phyloP scores from a whole-genome alignment of 2,797 vertebrate genomes.

The Hypotaenidia philippensis region DNA sequence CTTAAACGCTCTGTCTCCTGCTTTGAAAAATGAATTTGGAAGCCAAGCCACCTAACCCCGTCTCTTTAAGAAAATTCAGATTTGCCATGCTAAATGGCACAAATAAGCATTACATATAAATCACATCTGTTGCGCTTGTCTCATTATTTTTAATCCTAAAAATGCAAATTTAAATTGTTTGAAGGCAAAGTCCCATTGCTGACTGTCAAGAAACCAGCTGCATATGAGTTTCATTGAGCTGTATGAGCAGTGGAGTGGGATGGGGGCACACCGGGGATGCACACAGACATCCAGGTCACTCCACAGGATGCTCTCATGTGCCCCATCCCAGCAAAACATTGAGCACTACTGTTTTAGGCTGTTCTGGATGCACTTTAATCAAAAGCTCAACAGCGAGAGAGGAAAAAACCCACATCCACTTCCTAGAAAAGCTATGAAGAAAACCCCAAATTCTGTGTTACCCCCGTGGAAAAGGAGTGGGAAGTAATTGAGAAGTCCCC shows the following conservation, averaged over 20 bases:
- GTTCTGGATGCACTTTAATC: background rate
- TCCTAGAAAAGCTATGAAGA: background rate
- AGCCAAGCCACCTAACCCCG: background rate
- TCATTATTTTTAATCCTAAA: background rate
- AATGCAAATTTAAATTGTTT: background rate
- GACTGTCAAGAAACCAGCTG: background rate
- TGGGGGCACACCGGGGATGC: background rate
- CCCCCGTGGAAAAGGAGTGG: background rate
- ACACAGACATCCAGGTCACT: accelerated
- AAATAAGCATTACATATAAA: background rate
- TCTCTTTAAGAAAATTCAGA: background rate
- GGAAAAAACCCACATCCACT: background rate
- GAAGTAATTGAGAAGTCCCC: background rate
- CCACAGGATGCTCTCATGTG: background rate
- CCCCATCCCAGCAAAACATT: background rate
- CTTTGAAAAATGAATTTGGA: background rate
- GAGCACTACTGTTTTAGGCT: background rate
- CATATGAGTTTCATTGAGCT: background rate
- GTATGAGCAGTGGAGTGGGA: background rate
- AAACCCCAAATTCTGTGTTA: background rate
- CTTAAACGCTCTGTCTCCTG: background rate
- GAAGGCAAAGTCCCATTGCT: background rate
- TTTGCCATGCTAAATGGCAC: background rate
- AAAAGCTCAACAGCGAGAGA: background rate
- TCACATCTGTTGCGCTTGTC: background rate